Evolutionary conservation across 92 coral and sea anemone genomes (phyloP), one percentile per base, ranked within the genome.

Genomic region (Phymanthus crucifer): DNA sequence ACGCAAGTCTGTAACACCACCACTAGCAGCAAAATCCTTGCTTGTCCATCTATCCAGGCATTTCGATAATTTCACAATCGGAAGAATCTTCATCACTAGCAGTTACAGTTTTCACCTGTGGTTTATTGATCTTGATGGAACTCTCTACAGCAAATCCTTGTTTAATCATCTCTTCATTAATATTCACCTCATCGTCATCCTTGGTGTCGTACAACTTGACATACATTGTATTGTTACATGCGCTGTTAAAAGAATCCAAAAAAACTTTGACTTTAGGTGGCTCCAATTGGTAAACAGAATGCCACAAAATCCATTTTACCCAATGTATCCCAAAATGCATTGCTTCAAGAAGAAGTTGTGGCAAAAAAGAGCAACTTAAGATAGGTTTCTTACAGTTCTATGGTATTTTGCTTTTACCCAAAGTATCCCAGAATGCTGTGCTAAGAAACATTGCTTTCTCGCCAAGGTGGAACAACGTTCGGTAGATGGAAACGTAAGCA

Each of bases 171-270:
- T 86, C 94, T 50, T 83, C 82, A 74, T 89, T 91, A 68, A 95
- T 90, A 84, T 91, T 86, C 18, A 84, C 61, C 31, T 93, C 97
- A 13, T 75, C 66, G 0, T 82, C 90, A 12, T 67, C 83, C 32
- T 85, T 83, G 19, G 99, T 90, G 81, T 93, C 93, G 70, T 75
- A 95, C 57, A 95, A 71, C 40, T 95, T 93, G 12, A 95, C 78
- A 43, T 78, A 87, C 87, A 95, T 83, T 24, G 94, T 93, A 66
- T 91, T 87, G 84, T 93, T 91, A 80, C 86, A 57, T 46, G 88
- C 84, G 56, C 94, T 92, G 80, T 1, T n/a, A 43, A 75, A 45
- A 69, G 21, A n/a, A 69, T 9, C 38, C 9, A 78, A 31, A 17
- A 16, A 46, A 43, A 0, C 2, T 11, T 10, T 43, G n/a, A 43